These are phyloP conservation scores for Ommatoiulus sabulosus DNA, from an alignment of 2,888 invertebrate species.

Conservation along the genomic window DNA sequence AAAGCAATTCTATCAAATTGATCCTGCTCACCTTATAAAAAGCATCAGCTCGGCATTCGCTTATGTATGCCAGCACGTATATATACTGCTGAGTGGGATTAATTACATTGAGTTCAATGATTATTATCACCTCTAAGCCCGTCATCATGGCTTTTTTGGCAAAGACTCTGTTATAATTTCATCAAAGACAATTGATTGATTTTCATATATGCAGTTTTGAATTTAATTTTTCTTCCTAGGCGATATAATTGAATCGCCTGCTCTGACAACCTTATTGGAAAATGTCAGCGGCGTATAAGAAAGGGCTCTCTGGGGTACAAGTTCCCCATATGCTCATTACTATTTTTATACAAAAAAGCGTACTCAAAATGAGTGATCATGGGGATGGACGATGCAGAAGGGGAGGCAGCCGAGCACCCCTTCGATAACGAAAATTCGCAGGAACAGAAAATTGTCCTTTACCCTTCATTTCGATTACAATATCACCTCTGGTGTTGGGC, in stretches of 20 bases:
- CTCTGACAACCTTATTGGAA: conserved; percentile 22
- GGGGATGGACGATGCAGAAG: conserved; percentile 1
- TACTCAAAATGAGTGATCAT: conserved; percentile 28
- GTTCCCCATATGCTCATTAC: conserved; percentile 34
- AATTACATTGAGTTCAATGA: not conserved
- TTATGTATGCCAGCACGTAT: not conserved
- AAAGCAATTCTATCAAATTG: conserved; percentile 21
- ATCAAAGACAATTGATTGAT: conserved; percentile 3
- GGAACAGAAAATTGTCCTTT: not conserved
- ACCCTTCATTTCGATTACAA: not conserved
- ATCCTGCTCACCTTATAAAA: not conserved
- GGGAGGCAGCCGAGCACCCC: not conserved
- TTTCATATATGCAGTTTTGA: conserved; percentile 14
- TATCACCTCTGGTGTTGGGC: not conserved
- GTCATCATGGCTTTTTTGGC: not conserved
- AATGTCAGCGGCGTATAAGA: conserved; percentile 17
- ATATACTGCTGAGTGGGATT: not conserved
- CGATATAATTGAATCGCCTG: not conserved
- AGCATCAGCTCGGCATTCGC: not conserved
- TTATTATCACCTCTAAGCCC: not conserved
- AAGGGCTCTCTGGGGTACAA: conserved; percentile 22
- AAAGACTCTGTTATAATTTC: not conserved
- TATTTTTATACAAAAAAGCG: conserved; percentile 27
- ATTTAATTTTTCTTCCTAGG: not conserved
- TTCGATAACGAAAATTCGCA: not conserved